phyloP scores from a whole-genome alignment of 2,113 vertebrate genomes.

The Lonchura striata region DNA sequence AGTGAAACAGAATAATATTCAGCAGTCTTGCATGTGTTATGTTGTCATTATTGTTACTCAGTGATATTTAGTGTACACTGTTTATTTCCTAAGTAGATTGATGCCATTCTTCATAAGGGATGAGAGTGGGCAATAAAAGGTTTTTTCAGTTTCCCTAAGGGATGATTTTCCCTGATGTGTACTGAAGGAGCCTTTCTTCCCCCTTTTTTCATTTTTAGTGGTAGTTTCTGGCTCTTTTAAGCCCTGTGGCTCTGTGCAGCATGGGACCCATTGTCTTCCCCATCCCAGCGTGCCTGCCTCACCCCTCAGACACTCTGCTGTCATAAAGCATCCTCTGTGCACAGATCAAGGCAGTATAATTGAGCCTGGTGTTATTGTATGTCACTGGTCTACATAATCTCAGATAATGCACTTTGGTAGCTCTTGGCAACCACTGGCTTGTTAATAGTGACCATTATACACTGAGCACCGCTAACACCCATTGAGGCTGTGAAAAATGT shows the following conservation, averaged over 20 bases:
- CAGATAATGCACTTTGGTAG: constrained; percentile 48
- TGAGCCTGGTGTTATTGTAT: constrained; percentile 49
- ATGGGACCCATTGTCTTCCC: background rate
- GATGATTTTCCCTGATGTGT: background rate
- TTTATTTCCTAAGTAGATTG: background rate
- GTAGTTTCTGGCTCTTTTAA: background rate
- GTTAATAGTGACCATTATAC: constrained; percentile 54
- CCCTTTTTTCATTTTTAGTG: background rate
- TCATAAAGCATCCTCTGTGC: constrained; percentile 60
- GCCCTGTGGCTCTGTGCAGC: background rate
- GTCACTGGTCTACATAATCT: constrained; percentile 53
- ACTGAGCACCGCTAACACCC: background rate
- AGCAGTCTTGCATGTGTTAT: background rate
- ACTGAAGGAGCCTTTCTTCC: background rate
- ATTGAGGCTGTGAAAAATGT: constrained; percentile 8
- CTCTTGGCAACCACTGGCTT: constrained; percentile 47
- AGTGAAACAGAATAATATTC: background rate
- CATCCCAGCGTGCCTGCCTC: background rate
- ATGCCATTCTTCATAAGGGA: background rate
- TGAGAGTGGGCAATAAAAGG: background rate
- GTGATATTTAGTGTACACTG: background rate
- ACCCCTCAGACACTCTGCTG: constrained; percentile 34
- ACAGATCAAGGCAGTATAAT: constrained; percentile 32
- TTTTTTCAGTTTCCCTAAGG: background rate
- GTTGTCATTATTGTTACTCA: background rate